phyloP scores from a whole-genome alignment of 2,888 invertebrate species.

The Drosophila yooni region DNA sequence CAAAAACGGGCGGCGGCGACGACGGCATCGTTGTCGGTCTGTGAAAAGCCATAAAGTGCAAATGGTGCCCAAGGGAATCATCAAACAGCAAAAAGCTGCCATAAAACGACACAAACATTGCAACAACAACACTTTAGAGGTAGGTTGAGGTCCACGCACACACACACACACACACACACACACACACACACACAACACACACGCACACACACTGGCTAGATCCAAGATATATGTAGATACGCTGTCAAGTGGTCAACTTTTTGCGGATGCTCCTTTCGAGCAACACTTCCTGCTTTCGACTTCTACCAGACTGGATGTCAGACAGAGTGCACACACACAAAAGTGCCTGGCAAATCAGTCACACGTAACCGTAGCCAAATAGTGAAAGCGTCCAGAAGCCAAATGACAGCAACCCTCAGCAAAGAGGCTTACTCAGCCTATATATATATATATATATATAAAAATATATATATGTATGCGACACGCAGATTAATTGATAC shows the following conservation, averaged over 20 bases:
- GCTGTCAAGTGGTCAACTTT: constrained; percentile 10
- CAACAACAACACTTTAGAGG: constrained; percentile 1
- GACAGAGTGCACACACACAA: not conserved
- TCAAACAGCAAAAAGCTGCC: constrained; percentile 72
- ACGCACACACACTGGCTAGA: constrained; percentile 1
- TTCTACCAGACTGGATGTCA: constrained; percentile 7
- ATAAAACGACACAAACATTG: constrained; percentile 66
- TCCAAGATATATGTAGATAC: constrained; percentile 15
- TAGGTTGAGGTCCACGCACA: not conserved
- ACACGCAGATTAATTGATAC: constrained; percentile 79
- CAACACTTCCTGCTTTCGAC: constrained; percentile 15
- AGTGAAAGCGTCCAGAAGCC: not conserved
- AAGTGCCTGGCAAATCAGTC: constrained; percentile 5
- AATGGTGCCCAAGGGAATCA: constrained; percentile 79
- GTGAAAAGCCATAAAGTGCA: constrained; percentile 79
- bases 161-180: not conserved
- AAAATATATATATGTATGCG: not conserved
- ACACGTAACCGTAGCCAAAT: constrained; percentile 4
- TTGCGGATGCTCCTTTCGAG: constrained; percentile 1
- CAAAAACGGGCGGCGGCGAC: not conserved
- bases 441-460: not conserved
- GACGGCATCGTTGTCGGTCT: constrained; percentile 34
- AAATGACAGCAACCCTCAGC: not conserved
- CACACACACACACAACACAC: too few relatives aligned
- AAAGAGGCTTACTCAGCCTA: not conserved